Evolutionary conservation across 1,140 invertebrate species (phyloP), one percentile per base, ranked within the genome.

Genomic region (Drosophila orena): DNA sequence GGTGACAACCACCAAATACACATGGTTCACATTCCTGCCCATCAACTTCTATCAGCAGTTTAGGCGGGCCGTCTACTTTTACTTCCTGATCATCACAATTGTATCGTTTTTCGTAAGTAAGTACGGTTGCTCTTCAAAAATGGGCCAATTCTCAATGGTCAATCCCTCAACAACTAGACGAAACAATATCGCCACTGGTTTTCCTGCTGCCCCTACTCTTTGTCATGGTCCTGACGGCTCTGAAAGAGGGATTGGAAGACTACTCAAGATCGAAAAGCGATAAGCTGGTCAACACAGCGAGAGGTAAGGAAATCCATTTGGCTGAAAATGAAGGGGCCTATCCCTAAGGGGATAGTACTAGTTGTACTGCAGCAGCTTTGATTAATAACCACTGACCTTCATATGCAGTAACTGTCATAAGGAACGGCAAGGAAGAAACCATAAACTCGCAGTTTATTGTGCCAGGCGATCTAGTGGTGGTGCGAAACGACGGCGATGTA

Each of bases 31-130:
- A 77, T 97, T 97, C 83, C 50, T 97, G 20, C 96, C 96, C 10
- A 95, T 96, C 91, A 97, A 97, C 93, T 91, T 98, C 20, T 95
- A 95, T 76, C 96, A 97, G 77, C 97, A 98, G 92, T 97, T 98
- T 85, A 93, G 96, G 3, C 93, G 97, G 55, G 92, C 97, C 14
- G 97, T 96, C 15, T 97, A 97, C 92, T 96, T 97, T 81, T 98
- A 97, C 86, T 98, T 98, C 81, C 92, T 97, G 0, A 92, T 95
- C 35, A 94, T 96, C 24, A 94, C 94, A 7, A 91, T 96, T 7
- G 93, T 97, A 27, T 93, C 95, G 2, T 64, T 95, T 34, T 73
- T 93, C 15, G 95, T 94, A 66, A 93, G 95, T 96, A 91, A 93
- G 93, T 93, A 52, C 14, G 14, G 14, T 10, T 12, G 4, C 17